Evolutionary conservation across 1,140 invertebrate genomes (phyloP).

Genomic region (Acyrthosiphon pisum): DNA sequence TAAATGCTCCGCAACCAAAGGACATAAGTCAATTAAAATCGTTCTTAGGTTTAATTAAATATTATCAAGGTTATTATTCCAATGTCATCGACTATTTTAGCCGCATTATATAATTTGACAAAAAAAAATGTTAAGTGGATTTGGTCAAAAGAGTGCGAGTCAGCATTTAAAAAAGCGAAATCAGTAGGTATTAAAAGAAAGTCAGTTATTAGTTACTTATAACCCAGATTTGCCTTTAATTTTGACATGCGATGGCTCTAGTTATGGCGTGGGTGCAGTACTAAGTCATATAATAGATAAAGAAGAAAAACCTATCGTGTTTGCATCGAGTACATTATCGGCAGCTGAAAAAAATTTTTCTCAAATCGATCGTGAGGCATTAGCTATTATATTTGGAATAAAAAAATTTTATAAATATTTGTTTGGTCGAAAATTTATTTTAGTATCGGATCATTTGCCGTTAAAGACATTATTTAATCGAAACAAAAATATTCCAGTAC

Average conservation of each 20-base stretch:
- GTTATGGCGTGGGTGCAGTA: conserved; percentile 65
- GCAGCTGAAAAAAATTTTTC: background rate
- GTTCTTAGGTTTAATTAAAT: conserved; percentile 62
- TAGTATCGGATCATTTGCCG: too few relatives aligned
- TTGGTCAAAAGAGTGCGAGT: too few relatives aligned
- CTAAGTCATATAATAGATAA: conserved; percentile 63
- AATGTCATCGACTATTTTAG: too few relatives aligned
- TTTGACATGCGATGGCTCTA: conserved; percentile 65
- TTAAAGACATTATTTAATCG: too few relatives aligned
- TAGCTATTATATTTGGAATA: too few relatives aligned
- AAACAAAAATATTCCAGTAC: too few relatives aligned
- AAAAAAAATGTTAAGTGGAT: too few relatives aligned
- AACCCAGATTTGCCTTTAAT: conserved; percentile 63
- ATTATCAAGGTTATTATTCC: conserved; percentile 61
- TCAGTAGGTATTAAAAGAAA: conserved; percentile 58
- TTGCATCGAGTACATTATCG: conserved; percentile 62
- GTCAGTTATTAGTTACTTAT: conserved; percentile 61
- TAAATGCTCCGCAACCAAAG: conserved; percentile 61
- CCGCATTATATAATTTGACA: too few relatives aligned
- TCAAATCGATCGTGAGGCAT: too few relatives aligned
- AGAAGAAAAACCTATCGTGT: conserved; percentile 64
- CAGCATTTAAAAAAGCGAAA: conserved; percentile 61
- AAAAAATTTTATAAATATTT: too few relatives aligned
- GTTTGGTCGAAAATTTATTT: background rate
- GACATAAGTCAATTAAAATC: conserved; percentile 61